Evolutionary conservation across 2,113 vertebrate species (phyloP).

Genomic region (Pelvicachromis taeniatus): DNA sequence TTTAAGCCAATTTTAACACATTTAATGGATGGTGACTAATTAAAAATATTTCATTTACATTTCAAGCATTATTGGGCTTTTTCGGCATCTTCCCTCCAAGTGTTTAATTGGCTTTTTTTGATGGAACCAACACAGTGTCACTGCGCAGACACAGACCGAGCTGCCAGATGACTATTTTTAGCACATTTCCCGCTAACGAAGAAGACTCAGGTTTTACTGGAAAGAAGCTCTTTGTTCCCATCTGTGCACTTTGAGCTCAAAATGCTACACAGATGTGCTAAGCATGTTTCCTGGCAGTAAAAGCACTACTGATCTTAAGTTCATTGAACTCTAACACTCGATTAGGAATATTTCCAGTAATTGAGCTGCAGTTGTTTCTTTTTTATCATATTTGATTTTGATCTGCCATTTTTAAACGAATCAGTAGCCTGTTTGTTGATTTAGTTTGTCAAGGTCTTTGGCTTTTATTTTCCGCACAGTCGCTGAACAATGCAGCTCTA

Average conservation of each 20-base stretch:
- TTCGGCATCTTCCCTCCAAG: not conserved
- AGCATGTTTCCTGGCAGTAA: not conserved
- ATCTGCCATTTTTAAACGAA: not conserved
- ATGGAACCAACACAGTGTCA: not conserved
- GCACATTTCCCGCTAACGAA: not conserved
- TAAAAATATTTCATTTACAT: not conserved
- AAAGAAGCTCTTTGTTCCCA: not conserved
- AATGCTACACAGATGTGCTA: not conserved
- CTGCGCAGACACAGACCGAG: not conserved
- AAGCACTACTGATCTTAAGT: not conserved
- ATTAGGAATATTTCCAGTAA: not conserved
- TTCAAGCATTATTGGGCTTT: not conserved
- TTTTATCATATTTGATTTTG: not conserved
- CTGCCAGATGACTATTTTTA: not conserved
- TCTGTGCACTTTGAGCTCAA: not conserved
- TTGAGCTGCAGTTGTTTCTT: not conserved
- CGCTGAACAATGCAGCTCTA: not conserved
- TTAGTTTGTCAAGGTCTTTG: not conserved
- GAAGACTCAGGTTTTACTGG: not conserved
- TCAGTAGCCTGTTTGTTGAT: not conserved
- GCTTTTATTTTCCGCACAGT: not conserved
- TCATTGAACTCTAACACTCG: not conserved
- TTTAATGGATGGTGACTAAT: not conserved
- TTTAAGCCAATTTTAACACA: not conserved
- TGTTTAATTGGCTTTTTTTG: not conserved